phyloP scores from a whole-genome alignment of 2,113 vertebrate species.

The Nerophis ophidion region DNA sequence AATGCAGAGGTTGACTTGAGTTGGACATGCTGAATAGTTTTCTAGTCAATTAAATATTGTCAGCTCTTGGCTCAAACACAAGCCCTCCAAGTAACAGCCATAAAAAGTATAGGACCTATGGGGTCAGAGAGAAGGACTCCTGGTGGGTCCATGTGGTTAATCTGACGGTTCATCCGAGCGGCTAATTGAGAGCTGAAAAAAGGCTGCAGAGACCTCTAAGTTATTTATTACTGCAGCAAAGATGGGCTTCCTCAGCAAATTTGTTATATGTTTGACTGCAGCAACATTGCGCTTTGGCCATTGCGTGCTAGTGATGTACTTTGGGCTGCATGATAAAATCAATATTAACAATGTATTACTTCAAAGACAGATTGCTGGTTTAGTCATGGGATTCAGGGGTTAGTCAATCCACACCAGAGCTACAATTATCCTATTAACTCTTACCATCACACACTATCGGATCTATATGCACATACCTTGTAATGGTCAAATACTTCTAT shows the following conservation, averaged over 20 bases:
- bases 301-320: background rate
- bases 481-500: no score
- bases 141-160: slow-evolving; percentile 24
- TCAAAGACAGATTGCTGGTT: slow-evolving; percentile 10
- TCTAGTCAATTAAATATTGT: slow-evolving; percentile 3
- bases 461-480: background rate
- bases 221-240: slow-evolving; percentile 74
- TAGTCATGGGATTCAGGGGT: slow-evolving; percentile 10
- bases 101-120: background rate
- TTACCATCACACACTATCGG: background rate
- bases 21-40: background rate
- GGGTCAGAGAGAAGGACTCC: slow-evolving; percentile 18
- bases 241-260: slow-evolving; percentile 53
- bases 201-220: slow-evolving; percentile 62
- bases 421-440: background rate
- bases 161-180: slow-evolving; percentile 51
- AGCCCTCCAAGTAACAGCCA: slow-evolving; percentile 9
- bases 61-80: background rate
- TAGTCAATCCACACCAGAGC: slow-evolving; percentile 14
- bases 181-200: slow-evolving; percentile 61
- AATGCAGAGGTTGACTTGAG: slow-evolving; percentile 1
- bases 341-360: slow-evolving; percentile 18
- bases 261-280: slow-evolving; percentile 28
- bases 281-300: slow-evolving; percentile 12
- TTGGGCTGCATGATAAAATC: slow-evolving; percentile 7